Evolutionary conservation across 2,888 invertebrate species (phyloP), one percentile per base, ranked within the genome.

Genomic region (Euzophera pinguis): DNA sequence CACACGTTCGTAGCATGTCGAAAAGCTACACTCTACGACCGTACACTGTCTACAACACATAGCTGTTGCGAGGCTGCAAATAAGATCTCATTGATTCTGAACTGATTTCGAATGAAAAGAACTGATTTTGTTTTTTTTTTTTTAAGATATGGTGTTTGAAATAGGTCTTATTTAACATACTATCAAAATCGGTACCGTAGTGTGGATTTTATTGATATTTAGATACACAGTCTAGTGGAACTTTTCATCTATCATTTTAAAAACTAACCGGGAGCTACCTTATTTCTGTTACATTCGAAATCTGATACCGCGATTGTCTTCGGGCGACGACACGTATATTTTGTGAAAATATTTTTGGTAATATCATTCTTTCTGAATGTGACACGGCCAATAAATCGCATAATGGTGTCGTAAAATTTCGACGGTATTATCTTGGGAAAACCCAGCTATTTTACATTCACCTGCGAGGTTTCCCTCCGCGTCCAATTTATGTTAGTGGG

Each of bases 401-500:
- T 87, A 88, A 88, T 84, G 84, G 83, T 84, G 84, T 86, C 87
- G 86, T 88, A 90, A 88, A 88, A 88, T 87, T 89, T 87, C 80
- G 77, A 74, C 71, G 79, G 85, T 83, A 88, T 89, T 89, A 88
- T 88, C 88, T 88, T 84, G 87, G 87, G 85, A 84, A 85, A 84
- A 85, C 80, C 82, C 76, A 78, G 87, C 86, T 88, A 88, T 89
- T 88, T 88, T 88, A 88, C 88, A 90, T 90, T 89, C 87, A 89
- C 87, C 87, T 87, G 85, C 81, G 87, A 83, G 85, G 85, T 83
- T 87, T 85, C 82, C 88, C 87, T 87, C 83, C 81, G 78, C 84
- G 83, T 88, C 86, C 89, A 89, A 89, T 89, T 89, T 90, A 89
- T 88, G 89, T 89, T 89, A 88, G 88, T 87, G 88, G 86, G 87